These are phyloP conservation scores for Hemibagrus guttatus DNA, from an alignment of 2,797 vertebrate genomes.

Conservation along the genomic window DNA sequence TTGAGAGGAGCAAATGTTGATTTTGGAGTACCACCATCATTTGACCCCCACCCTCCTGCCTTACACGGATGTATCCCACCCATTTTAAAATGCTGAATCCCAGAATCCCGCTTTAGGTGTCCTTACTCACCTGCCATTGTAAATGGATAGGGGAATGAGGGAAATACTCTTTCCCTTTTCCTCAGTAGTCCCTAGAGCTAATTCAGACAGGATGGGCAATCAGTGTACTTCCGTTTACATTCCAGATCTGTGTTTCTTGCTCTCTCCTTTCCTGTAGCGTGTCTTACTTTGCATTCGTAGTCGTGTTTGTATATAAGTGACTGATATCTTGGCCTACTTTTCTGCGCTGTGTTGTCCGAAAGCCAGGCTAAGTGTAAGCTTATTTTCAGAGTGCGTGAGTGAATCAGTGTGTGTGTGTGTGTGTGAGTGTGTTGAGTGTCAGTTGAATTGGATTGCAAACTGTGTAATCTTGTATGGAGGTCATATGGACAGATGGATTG, in stretches of 20 bases:
- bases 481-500: conserved; percentile 29
- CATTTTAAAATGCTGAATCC: not conserved
- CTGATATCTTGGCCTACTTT: conserved; percentile 60
- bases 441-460: not conserved
- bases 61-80: not conserved
- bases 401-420: no score
- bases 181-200: conserved; percentile 1
- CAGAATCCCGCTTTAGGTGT: not conserved
- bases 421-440: conserved; percentile 57
- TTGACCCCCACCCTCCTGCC: not conserved
- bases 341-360: conserved; percentile 50
- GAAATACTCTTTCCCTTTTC: not conserved
- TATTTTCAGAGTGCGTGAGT: not conserved
- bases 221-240: not conserved
- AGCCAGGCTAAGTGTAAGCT: conserved; percentile 51
- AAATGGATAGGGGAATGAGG: not conserved
- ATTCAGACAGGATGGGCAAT: conserved; percentile 13
- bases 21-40: not conserved
- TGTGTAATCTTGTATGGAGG: conserved; percentile 7
- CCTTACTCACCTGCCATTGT: not conserved
- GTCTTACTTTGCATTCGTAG: conserved; percentile 28
- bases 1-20: not conserved
- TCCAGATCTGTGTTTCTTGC: not conserved
- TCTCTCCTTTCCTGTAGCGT: not conserved
- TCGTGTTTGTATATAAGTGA: conserved; percentile 16